Base-by-base conservation (phyloP, 1,140 invertebrate species). In the Lutraria rhynchaena region DNA sequence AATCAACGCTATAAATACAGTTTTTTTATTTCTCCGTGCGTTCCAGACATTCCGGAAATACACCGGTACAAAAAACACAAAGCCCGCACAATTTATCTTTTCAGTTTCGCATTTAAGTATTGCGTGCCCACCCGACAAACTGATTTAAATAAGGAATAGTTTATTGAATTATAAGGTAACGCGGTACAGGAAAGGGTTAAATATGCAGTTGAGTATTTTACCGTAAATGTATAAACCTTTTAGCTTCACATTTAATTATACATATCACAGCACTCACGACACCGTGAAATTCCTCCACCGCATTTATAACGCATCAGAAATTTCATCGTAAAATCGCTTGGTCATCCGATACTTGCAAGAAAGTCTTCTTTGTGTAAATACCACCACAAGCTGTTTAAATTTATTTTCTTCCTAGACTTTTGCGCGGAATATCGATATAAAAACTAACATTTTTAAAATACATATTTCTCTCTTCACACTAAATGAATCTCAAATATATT, bases 11-110 rank as follows among this genome's bases (percentile, higher is more conserved):
- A 41, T 41, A n/a, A n/a, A n/a, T n/a, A n/a, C n/a, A n/a, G n/a
- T n/a, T n/a, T n/a, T n/a, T n/a, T n/a, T n/a, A n/a, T n/a, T n/a
- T n/a, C n/a, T n/a, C n/a, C 15, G 5, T 67, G 17, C 63, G 63
- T 67, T 67, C 63, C 63, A 5, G 1, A 49, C 63, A 67, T 67
- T 67, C 63, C 63, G 63, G n/a, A 46, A 49, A 67, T 67, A 33
- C 46, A 46, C 24, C 19, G 31, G 33, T n/a, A 61, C 31, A 13
- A 7, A 19, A 61, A 27, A 61, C 1, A 67, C 17, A 46, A 44
- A 29, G n/a, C 4, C 41, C 41, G 27, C 46, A 22, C 63, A 2
- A 67, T 17, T 49, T 41, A 67, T 67, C 37, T 67, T 67, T 67
- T 49, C 24, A 41, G 17, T 46, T 3, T 35, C 22, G 41, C 44